A percentile compares a stretch with the other conserved stretches of the same genome.
phyloP scores from a whole-genome alignment of 2,113 vertebrate genomes.

The Colinus virginianus region DNA sequence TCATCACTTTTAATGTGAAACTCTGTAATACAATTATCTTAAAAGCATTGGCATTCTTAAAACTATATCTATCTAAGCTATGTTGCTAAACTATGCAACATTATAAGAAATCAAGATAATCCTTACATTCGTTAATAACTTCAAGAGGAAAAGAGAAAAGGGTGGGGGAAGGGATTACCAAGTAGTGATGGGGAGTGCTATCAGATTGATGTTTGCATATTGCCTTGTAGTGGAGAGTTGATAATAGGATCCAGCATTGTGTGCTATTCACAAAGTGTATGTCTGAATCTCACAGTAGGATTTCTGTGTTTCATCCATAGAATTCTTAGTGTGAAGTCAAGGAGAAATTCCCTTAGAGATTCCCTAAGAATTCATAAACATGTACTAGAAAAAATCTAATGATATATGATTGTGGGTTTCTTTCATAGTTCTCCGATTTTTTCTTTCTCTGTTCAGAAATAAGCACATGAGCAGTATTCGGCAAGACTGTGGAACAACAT shows the following conservation, averaged over 20 bases:
- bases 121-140: neutral
- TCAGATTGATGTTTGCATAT: neutral
- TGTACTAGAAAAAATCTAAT: neutral
- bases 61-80: no score
- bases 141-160: no score
- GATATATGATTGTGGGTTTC: neutral
- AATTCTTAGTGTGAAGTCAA: neutral
- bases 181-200: neutral
- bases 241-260: neutral
- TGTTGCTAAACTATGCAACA: no score
- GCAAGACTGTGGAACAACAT: neutral
- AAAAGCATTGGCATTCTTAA: no score
- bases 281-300: neutral
- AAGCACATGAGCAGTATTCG: neutral
- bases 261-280: neutral
- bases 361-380: neutral
- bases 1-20: no score
- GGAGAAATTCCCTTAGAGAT: neutral
- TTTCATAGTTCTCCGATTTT: neutral
- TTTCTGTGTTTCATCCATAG: neutral
- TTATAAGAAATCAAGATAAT: no score
- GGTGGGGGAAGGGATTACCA: neutral
- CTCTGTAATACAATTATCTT: no score
- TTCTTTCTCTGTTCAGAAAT: neutral
- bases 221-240: neutral